Evolutionary conservation across 2,797 vertebrate genomes (phyloP).

Genomic region (Zenarchopterus dispar): DNA sequence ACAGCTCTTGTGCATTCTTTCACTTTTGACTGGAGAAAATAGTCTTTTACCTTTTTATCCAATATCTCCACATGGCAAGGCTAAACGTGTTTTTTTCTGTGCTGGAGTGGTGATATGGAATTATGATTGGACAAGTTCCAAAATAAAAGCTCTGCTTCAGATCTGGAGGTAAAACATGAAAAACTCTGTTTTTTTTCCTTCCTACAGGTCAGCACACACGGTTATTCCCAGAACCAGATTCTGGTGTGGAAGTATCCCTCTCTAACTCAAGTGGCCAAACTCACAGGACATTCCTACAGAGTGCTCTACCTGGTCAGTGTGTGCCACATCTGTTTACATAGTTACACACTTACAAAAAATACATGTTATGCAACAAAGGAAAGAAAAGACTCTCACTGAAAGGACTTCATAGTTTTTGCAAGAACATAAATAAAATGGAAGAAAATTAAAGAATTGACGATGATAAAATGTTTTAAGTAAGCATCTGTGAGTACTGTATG

Average conservation of each 20-base stretch:
- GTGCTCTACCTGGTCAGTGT: slow-evolving; percentile 95
- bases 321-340: background rate
- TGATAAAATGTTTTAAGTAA: no score
- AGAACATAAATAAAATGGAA: no score
- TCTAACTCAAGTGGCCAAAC: slow-evolving; percentile 96
- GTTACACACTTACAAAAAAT: no score
- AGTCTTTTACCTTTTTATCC: background rate
- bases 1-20: background rate
- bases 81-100: background rate
- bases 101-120: background rate
- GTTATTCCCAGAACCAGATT: slow-evolving; percentile 99
- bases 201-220: slow-evolving; percentile 95
- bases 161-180: background rate
- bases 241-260: slow-evolving; percentile 99
- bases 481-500: no score
- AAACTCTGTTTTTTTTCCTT: slow-evolving; percentile 11
- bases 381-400: background rate
- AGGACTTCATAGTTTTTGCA: background rate
- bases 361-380: background rate
- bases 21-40: background rate
- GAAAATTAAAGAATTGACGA: no score
- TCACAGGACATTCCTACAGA: slow-evolving; percentile 96
- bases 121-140: background rate
- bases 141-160: background rate
- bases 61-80: no score